These are phyloP conservation scores for Sitodiplosis mosellana DNA, from an alignment of 1,140 invertebrate species.

Conservation along the genomic window DNA sequence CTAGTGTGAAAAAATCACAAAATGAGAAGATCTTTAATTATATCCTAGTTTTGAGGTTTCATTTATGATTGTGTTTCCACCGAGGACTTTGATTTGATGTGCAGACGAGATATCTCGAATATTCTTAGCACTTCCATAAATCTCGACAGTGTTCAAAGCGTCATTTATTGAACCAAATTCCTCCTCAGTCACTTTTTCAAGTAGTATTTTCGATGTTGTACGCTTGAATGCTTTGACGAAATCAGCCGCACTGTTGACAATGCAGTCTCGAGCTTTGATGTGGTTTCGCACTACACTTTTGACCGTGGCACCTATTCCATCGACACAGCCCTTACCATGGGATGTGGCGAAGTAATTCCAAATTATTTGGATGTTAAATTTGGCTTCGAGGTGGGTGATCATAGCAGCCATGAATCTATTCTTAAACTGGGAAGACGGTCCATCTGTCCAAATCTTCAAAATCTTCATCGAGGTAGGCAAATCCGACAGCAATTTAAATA, in stretches of 20 bases:
- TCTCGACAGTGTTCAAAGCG: not conserved
- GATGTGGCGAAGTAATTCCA: not conserved
- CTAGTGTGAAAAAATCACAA: no score
- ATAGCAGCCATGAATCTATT: not conserved
- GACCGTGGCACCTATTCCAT: not conserved
- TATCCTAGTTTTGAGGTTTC: not conserved
- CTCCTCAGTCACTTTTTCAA: not conserved
- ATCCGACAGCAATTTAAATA: not conserved
- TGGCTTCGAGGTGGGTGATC: not conserved
- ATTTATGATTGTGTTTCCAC: not conserved
- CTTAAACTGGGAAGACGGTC: not conserved
- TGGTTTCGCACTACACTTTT: not conserved
- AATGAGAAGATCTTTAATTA: slow-evolving; percentile 1
- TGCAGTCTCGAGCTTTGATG: not conserved
- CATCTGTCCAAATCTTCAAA: not conserved
- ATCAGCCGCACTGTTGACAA: not conserved
- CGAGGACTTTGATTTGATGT: not conserved
- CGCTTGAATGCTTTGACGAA: not conserved
- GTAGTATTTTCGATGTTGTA: not conserved
- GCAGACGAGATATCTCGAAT: not conserved
- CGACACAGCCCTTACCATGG: not conserved
- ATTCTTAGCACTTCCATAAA: not conserved
- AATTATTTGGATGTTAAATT: not conserved
- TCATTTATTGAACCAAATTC: not conserved
- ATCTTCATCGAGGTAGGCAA: not conserved